These are phyloP conservation scores for Actias luna DNA, from an alignment of 2,888 invertebrate genomes.

Conservation along the genomic window DNA sequence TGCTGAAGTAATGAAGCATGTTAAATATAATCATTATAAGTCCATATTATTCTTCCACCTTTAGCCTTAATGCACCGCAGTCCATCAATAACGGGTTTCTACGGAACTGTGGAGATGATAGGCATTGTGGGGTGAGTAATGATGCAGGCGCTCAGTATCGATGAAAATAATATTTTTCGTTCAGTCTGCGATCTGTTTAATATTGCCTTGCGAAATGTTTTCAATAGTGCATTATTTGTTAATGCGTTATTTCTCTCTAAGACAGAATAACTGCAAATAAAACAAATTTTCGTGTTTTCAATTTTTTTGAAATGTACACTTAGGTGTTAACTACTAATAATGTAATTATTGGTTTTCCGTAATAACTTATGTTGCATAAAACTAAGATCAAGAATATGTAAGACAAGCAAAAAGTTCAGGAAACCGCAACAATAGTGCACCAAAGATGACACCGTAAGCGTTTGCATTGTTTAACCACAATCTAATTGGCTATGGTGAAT, in stretches of 20 bases:
- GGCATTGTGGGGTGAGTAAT: constrained; percentile 62
- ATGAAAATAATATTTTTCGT: constrained; percentile 39
- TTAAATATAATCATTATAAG: not conserved
- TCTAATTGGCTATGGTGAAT: constrained; percentile 53
- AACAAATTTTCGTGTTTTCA: too few relatives aligned
- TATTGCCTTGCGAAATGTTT: constrained; percentile 27
- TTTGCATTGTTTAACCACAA: constrained; percentile 36
- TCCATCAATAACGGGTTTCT: constrained; percentile 53
- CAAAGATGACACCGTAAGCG: constrained; percentile 18
- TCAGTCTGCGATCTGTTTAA: constrained; percentile 38
- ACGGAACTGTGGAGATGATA: constrained; percentile 59
- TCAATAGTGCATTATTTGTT: not conserved
- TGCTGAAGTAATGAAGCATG: not conserved
- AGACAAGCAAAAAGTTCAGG: not conserved
- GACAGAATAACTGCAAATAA: not conserved
- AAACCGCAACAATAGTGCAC: constrained; percentile 13
- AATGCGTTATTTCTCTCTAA: not conserved
- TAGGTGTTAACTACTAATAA: too few relatives aligned
- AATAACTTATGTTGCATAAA: not conserved
- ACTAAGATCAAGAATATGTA: not conserved
- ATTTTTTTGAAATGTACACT: too few relatives aligned
- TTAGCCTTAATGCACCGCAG: constrained; percentile 30
- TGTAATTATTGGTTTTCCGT: too few relatives aligned
- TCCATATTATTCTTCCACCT: constrained; percentile 16
- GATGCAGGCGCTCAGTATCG: constrained; percentile 33